Evolutionary conservation across 2,113 vertebrate genomes (phyloP).

Genomic region (Corvus moneduloides): DNA sequence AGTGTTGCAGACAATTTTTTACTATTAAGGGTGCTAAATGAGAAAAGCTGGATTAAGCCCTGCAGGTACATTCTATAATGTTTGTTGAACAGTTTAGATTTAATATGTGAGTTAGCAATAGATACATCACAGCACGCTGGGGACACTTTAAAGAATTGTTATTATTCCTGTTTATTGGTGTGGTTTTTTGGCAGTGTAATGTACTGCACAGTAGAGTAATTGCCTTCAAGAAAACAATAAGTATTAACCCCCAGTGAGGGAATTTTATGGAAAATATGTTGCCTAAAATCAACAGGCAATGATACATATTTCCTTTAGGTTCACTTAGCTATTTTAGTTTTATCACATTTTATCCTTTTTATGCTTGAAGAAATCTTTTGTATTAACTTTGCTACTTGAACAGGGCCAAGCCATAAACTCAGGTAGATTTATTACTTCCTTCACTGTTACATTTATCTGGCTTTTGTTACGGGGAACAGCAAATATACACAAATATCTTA

Average conservation of each 20-base stretch:
- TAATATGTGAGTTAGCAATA: constrained; percentile 25
- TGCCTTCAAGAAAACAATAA: constrained; percentile 51
- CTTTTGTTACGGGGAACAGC: not conserved
- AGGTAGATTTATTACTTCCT: constrained; percentile 22
- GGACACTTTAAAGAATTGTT: constrained; percentile 43
- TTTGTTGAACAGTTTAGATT: constrained; percentile 37
- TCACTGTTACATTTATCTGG: not conserved
- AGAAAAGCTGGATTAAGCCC: not conserved
- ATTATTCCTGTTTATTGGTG: constrained; percentile 59
- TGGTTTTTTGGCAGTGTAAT: constrained; percentile 6
- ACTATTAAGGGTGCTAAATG: not conserved
- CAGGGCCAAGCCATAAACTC: not conserved
- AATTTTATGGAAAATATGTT: constrained; percentile 22
- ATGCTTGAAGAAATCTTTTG: constrained; percentile 25
- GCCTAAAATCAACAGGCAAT: constrained; percentile 27
- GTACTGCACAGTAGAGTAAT: constrained; percentile 1
- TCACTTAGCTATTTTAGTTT: not conserved
- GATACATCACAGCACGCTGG: constrained; percentile 17
- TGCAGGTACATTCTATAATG: not conserved
- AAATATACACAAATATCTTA: not conserved
- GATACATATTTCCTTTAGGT: constrained; percentile 26
- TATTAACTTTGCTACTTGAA: constrained; percentile 13
- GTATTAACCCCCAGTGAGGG: not conserved
- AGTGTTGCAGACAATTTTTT: not conserved
- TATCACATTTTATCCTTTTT: not conserved